phyloP scores from a whole-genome alignment of 2,888 invertebrate genomes.

The Hololepta plana region DNA sequence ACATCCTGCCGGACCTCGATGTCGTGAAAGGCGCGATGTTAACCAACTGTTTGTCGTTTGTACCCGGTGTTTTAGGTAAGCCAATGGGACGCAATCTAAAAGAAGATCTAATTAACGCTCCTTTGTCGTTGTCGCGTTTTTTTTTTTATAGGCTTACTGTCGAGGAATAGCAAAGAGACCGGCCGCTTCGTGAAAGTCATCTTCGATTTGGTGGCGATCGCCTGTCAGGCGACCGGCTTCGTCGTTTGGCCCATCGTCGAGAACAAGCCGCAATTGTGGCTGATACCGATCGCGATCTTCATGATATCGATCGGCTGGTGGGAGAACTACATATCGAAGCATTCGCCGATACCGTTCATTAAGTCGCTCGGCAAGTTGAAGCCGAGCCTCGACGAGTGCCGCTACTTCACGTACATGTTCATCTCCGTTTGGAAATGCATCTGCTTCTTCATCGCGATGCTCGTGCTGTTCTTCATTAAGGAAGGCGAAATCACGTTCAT shows the following conservation, averaged over 20 bases:
- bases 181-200: slow-evolving; percentile 59
- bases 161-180: slow-evolving; percentile 66
- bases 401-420: slow-evolving; percentile 82
- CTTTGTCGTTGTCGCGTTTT: slow-evolving; percentile 3
- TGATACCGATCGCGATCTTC: slow-evolving; percentile 69
- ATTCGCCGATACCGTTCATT: slow-evolving; percentile 65
- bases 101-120: no score
- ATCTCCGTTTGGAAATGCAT: slow-evolving; percentile 83
- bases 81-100: no score
- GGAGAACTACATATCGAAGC: slow-evolving; percentile 88
- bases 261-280: slow-evolving; percentile 57
- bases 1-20: slow-evolving; percentile 80
- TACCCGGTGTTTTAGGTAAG: slow-evolving; percentile 61
- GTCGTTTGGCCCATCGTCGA: slow-evolving; percentile 82
- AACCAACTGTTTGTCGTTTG: slow-evolving; percentile 85
- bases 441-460: slow-evolving; percentile 55
- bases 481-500: slow-evolving; percentile 62
- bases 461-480: slow-evolving; percentile 54
- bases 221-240: slow-evolving; percentile 79
- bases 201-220: slow-evolving; percentile 69
- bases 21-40: slow-evolving; percentile 91
- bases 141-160: slow-evolving; percentile 46
- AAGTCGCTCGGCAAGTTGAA: slow-evolving; percentile 60
- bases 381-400: slow-evolving; percentile 56
- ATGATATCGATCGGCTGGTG: slow-evolving; percentile 91